Base-by-base conservation (phyloP, 35 echinoderm and acorn worm genomes). In the Acanthaster planci region DNA sequence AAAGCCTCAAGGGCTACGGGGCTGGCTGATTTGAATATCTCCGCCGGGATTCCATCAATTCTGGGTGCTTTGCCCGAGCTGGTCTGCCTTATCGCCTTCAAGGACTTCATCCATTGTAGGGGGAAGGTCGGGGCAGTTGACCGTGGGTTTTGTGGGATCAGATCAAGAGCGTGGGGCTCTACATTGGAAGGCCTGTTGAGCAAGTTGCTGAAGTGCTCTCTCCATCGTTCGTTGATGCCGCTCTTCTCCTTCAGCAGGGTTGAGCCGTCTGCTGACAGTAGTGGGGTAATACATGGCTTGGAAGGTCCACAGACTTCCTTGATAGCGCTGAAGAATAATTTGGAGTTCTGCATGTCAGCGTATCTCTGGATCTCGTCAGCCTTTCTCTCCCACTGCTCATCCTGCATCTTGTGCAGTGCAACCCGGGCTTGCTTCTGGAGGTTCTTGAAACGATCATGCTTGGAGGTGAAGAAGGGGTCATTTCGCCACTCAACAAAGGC, bases 21-120 rank as follows among this genome's bases (percentile, higher is more conserved):
- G 18, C 77, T 35, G 35, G 52, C 86, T 60, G 78, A 76, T 26
- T 88, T 88, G 78, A 60, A 88, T 27, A 80, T 32, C 27, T 88
- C 31, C 17, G 76, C 76, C 14, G 86, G 86, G 54, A 88, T 59
- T 27, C 86, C 77, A 60, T 88, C 78, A 18, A 42, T 80, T 19
- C 86, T 53, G 38, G 86, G 21, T 21, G 77, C 86, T 40, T 67
- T 80, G 36, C 53, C 86, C 8, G 77, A 81, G 53, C 54, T 88
- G 32, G 54, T 88, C 50, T 81, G 34, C 31, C 32, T 80, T n/a
- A 88, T 88, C 3, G 78, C 77, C 38, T 81, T 88, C 38, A 7
- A 31, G n/a, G 39, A 88, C 78, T 55, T 88, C 86, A 2, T 64
- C 44, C 10, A 88, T 19, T 47, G 86, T 27, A 40, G 64, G 57